Conservation (phyloP, 2,113 vertebrate genomes). For the Nerophis ophidion region DNA sequence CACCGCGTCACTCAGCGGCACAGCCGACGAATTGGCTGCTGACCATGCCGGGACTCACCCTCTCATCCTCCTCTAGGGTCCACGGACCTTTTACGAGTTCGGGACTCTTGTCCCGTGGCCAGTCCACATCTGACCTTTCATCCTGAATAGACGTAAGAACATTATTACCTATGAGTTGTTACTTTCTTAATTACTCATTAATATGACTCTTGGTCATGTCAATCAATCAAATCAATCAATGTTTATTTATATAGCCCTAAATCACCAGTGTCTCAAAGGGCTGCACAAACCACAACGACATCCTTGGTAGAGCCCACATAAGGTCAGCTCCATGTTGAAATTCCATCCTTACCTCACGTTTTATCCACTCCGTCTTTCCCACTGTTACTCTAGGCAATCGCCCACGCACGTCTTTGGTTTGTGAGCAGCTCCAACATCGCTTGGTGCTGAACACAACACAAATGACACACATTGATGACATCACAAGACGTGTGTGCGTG, state of each 20-base stretch:
- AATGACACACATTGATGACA: not conserved
- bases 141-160: constrained; percentile 11
- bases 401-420: not conserved
- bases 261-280: no score
- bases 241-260: no score
- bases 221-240: no score
- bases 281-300: no score
- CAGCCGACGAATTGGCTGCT: constrained; percentile 53
- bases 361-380: constrained; percentile 37
- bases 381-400: constrained; percentile 10
- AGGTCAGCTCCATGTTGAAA: no score
- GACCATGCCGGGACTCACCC: constrained; percentile 67
- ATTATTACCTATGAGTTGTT: not conserved
- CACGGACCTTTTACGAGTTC: constrained; percentile 91
- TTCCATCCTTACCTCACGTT: constrained; percentile 33
- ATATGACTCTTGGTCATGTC: no score
- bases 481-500: no score
- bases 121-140: constrained; percentile 53
- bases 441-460: constrained; percentile 16
- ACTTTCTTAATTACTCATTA: no score
- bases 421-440: constrained; percentile 2
- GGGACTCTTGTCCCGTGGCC: constrained; percentile 85
- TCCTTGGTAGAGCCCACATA: no score
- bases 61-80: constrained; percentile 92
- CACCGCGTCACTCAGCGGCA: constrained; percentile 15